phyloP scores from a whole-genome alignment of 2,797 vertebrate species.

The Sylvilagus floridanus region DNA sequence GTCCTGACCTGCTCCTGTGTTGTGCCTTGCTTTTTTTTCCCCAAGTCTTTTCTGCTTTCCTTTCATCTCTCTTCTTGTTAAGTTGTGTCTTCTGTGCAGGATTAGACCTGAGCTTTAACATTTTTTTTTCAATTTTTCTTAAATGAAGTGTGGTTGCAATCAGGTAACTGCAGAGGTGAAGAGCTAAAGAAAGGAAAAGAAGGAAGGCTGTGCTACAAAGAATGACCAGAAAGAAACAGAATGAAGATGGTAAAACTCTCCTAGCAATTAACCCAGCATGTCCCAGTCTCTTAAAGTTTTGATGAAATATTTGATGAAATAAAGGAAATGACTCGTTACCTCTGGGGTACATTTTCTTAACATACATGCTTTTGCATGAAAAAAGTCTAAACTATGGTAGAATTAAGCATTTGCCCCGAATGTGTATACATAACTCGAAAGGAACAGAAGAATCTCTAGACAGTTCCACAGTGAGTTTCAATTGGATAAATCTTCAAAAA shows the following conservation, averaged over 20 bases:
- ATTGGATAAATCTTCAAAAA: conserved; percentile 24
- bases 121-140: conserved; percentile 59
- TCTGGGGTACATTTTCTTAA: not conserved
- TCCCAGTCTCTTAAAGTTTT: not conserved
- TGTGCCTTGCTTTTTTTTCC: conserved; percentile 26
- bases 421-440: conserved; percentile 39
- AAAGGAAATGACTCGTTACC: conserved; percentile 3
- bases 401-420: not conserved
- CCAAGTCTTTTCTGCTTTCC: conserved; percentile 62
- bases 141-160: conserved; percentile 66
- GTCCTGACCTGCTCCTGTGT: not conserved
- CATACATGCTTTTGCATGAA: conserved; percentile 13
- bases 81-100: conserved; percentile 73
- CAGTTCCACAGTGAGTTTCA: conserved; percentile 6
- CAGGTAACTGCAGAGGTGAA: conserved; percentile 47
- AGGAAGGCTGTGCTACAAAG: conserved; percentile 26
- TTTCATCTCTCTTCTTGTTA: conserved; percentile 80
- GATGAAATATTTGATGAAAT: not conserved
- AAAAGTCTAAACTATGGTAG: not conserved
- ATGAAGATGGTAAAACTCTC: not conserved
- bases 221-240: not conserved
- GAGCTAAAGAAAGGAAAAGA: conserved; percentile 37
- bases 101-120: conserved; percentile 74
- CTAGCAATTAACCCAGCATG: not conserved
- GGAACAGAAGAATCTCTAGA: not conserved